Percentiles rank a stretch among this genome's conserved stretches.
Conservation (phyloP, 2,797 vertebrate species). For the Stomatorhinus walkeri region DNA sequence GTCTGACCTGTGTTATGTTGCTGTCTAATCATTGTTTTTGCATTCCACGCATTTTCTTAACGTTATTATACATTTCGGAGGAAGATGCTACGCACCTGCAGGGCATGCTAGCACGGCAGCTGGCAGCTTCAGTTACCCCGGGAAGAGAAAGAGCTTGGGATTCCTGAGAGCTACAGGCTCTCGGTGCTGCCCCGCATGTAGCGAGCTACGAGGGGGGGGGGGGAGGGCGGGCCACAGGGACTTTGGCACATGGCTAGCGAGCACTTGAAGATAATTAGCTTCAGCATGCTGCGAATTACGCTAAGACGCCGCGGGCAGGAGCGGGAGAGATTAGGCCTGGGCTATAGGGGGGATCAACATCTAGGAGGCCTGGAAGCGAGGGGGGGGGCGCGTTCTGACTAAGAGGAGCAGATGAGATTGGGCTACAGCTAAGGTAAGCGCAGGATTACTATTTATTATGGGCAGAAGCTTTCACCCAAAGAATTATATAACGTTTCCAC, state of each 20-base stretch:
- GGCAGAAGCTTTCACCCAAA: background rate
- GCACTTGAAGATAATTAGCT: slow-evolving; percentile 20
- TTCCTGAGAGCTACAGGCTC: background rate
- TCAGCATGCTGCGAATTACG: slow-evolving; percentile 20
- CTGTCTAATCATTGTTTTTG: background rate
- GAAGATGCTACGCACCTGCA: background rate
- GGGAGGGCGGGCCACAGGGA: background rate
- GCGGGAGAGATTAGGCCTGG: background rate
- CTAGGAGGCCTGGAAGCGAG: background rate
- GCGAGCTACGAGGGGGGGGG: background rate
- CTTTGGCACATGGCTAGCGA: slow-evolving; percentile 14
- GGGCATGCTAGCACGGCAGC: background rate
- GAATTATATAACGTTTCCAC: background rate
- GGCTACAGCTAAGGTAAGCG: slow-evolving; percentile 14
- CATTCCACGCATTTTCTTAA: background rate
- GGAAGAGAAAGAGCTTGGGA: too few species aligned
- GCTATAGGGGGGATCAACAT: slow-evolving; percentile 25
- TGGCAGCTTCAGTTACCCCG: background rate
- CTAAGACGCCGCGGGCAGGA: background rate
- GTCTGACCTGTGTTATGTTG: background rate
- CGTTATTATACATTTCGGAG: background rate
- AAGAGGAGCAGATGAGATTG: slow-evolving; percentile 11
- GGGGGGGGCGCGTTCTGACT: background rate
- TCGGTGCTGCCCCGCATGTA: background rate
- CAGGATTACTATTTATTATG: background rate